phyloP scores from a whole-genome alignment of 1,140 invertebrate species.

The Anastrepha ludens region DNA sequence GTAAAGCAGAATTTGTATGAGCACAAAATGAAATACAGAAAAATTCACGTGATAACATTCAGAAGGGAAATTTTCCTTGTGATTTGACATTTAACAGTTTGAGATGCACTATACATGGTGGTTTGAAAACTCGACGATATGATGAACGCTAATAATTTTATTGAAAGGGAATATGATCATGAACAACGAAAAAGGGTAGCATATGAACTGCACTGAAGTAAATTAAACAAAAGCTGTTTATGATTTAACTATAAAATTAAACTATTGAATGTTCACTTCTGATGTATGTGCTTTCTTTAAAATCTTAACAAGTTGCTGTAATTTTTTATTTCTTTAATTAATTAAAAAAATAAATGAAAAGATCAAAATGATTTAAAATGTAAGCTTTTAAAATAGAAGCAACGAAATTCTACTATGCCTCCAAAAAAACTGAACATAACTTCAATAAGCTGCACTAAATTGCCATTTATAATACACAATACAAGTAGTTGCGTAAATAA shows the following conservation, averaged over 20 bases:
- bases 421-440: background rate
- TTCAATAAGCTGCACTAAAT: background rate
- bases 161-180: background rate
- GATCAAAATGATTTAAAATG: too few relatives aligned
- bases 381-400: too few relatives aligned
- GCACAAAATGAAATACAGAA: slow-evolving; percentile 52
- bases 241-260: too few relatives aligned
- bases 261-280: too few relatives aligned
- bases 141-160: background rate
- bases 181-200: background rate
- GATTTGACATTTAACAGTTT: slow-evolving; percentile 46
- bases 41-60: slow-evolving; percentile 57
- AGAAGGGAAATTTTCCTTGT: background rate
- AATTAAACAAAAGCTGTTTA: too few relatives aligned
- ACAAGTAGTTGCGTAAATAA: background rate
- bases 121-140: background rate
- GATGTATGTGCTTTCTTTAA: too few relatives aligned
- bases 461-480: background rate
- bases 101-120: background rate
- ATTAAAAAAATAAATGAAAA: too few relatives aligned
- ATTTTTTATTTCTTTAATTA: too few relatives aligned
- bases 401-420: too few relatives aligned
- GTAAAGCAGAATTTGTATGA: slow-evolving; percentile 43
- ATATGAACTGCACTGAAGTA: background rate
- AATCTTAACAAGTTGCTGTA: too few relatives aligned